A percentile compares a stretch with the other conserved stretches of the same genome.
These are phyloP conservation scores for Phocides pigmalion DNA, from an alignment of 1,140 invertebrate genomes.

Conservation along the genomic window DNA sequence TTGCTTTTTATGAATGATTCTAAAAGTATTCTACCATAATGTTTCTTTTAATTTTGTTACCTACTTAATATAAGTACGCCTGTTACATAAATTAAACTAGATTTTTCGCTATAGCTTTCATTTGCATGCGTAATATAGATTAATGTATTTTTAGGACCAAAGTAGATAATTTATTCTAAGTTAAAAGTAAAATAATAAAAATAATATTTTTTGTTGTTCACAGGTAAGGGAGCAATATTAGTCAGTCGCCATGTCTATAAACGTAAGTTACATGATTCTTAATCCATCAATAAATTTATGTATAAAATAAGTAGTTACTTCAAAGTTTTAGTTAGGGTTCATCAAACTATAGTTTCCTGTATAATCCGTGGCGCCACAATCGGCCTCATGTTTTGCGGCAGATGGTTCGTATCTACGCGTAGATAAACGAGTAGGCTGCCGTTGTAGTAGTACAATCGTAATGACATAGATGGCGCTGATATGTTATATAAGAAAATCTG, in stretches of 20 bases:
- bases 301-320: neutral
- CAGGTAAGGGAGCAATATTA: conserved; percentile 23
- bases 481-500: neutral
- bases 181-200: no score
- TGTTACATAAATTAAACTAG: no score
- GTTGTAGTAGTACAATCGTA: conserved; percentile 39
- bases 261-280: conserved; percentile 5
- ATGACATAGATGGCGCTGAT: conserved; percentile 49
- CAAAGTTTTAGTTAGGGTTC: neutral
- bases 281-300: no score
- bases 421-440: conserved; percentile 18
- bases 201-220: conserved; percentile 5
- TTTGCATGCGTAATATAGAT: no score
- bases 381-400: conserved; percentile 10
- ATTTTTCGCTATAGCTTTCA: no score
- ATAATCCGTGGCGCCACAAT: conserved; percentile 13
- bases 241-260: conserved; percentile 20
- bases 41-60: no score
- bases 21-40: no score
- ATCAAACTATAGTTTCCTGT: neutral
- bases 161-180: no score
- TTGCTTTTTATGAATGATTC: no score
- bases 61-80: no score
- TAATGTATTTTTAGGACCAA: no score
- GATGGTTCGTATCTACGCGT: conserved; percentile 39